Conservation (phyloP, 2,888 invertebrate genomes). For the Fragum sueziense region DNA sequence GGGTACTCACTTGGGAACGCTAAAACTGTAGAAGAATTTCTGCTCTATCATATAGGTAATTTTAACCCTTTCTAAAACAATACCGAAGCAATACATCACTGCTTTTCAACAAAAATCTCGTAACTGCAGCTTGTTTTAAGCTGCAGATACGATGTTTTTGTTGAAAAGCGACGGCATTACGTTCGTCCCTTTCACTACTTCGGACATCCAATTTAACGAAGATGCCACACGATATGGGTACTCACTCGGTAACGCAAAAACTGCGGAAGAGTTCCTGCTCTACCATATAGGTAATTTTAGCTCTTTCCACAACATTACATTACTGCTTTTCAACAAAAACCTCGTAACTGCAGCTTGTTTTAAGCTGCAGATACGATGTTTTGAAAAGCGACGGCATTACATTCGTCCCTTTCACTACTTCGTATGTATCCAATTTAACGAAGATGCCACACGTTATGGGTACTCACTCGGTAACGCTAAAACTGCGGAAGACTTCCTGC, state of each 20-base stretch:
- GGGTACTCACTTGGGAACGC: constrained; percentile 61
- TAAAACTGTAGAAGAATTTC: constrained; percentile 54
- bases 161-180: constrained; percentile 72
- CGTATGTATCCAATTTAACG: constrained; percentile 55
- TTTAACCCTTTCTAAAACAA: too few species aligned
- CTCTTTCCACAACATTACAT: too few species aligned
- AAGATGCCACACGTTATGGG: constrained; percentile 56
- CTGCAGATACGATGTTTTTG: too few species aligned
- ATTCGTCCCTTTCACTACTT: constrained; percentile 68
- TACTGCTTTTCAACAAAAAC: too few species aligned
- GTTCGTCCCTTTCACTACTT: constrained; percentile 68
- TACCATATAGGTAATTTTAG: constrained; percentile 70
- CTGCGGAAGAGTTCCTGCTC: constrained; percentile 59
- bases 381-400: constrained; percentile 72
- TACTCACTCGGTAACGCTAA: constrained; percentile 58
- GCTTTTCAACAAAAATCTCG: too few species aligned
- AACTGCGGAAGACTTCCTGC: constrained; percentile 60
- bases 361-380: too few species aligned
- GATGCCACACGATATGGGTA: constrained; percentile 60
- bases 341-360: too few species aligned
- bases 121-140: too few species aligned
- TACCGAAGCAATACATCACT: too few species aligned
- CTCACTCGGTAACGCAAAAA: constrained; percentile 54
- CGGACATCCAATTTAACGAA: constrained; percentile 52
- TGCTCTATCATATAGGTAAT: constrained; percentile 71